phyloP scores from a whole-genome alignment of 2,113 vertebrate species.

The Peucedramus taeniatus region DNA sequence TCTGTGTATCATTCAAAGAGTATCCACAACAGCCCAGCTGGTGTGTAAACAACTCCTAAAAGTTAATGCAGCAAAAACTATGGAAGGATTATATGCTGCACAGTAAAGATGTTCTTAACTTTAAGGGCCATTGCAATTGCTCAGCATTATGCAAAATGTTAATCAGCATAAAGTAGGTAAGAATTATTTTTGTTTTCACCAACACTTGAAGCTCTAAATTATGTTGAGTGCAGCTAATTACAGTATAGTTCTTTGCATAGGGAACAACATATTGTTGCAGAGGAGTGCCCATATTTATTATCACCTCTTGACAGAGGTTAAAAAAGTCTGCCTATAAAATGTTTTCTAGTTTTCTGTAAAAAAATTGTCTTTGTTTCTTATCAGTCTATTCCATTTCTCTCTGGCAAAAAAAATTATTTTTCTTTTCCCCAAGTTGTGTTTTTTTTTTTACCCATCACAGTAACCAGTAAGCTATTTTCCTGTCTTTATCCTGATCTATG shows the following conservation, averaged over 20 bases:
- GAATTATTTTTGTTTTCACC: constrained; percentile 42
- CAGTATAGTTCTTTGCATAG: background rate
- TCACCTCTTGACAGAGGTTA: background rate
- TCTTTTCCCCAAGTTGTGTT: background rate
- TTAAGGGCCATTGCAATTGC: background rate
- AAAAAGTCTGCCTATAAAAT: background rate
- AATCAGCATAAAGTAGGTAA: background rate
- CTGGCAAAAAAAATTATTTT: background rate
- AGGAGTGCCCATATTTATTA: background rate
- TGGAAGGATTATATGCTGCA: background rate
- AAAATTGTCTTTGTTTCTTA: background rate
- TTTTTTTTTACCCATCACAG: background rate
- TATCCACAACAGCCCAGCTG: background rate
- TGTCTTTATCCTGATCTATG: background rate
- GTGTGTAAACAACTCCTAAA: background rate
- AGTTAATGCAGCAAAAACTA: background rate
- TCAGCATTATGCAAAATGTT: background rate
- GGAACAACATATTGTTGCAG: background rate
- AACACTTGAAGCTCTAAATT: constrained; percentile 13
- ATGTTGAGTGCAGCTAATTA: background rate
- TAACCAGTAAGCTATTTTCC: background rate
- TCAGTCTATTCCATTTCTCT: background rate
- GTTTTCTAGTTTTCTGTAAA: background rate
- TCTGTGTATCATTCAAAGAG: background rate
- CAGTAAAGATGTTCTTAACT: background rate